These are phyloP conservation scores for Prorops nasuta DNA, from an alignment of 1,140 invertebrate genomes.

Conservation along the genomic window DNA sequence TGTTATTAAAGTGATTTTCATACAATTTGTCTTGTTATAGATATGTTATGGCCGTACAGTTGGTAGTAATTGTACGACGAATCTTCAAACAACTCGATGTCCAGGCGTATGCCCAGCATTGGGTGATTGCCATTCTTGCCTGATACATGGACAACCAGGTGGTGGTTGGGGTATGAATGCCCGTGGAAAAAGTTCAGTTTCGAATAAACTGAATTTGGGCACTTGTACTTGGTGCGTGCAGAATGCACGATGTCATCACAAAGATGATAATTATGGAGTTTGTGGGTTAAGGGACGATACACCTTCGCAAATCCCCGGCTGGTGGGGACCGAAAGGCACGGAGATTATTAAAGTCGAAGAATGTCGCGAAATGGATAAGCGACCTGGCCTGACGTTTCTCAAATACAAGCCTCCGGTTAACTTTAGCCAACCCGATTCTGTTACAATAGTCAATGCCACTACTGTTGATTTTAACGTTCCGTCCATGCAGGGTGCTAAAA, in stretches of 20 bases:
- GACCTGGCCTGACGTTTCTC: conserved; percentile 85
- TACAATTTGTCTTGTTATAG: conserved; percentile 41
- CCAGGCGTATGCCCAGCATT: conserved; percentile 85
- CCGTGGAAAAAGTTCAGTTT: conserved; percentile 62
- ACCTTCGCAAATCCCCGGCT: conserved; percentile 74
- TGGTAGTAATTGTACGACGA: conserved; percentile 81
- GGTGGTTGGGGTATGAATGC: conserved; percentile 52
- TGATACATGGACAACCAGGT: conserved; percentile 67
- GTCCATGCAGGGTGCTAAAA: conserved; percentile 61
- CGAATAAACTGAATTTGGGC: conserved; percentile 71
- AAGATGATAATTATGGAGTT: conserved; percentile 80
- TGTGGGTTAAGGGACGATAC: conserved; percentile 75
- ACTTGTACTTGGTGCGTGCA: conserved; percentile 92
- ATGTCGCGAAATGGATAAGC: conserved; percentile 75
- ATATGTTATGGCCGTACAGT: conserved; percentile 80
- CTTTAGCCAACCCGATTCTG: conserved; percentile 81
- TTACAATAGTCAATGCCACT: conserved; percentile 81
- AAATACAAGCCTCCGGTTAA: conserved; percentile 85
- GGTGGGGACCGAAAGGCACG: conserved; percentile 84
- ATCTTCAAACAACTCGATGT: conserved; percentile 82
- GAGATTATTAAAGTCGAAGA: conserved; percentile 75
- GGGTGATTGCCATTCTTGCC: conserved; percentile 84
- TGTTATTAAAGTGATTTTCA: conserved; percentile 1
- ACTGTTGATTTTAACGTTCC: conserved; percentile 73
- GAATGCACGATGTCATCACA: conserved; percentile 84